These are phyloP conservation scores for Ophioninae sp. DNA, from an alignment of 2,888 invertebrate genomes.

Conservation along the genomic window DNA sequence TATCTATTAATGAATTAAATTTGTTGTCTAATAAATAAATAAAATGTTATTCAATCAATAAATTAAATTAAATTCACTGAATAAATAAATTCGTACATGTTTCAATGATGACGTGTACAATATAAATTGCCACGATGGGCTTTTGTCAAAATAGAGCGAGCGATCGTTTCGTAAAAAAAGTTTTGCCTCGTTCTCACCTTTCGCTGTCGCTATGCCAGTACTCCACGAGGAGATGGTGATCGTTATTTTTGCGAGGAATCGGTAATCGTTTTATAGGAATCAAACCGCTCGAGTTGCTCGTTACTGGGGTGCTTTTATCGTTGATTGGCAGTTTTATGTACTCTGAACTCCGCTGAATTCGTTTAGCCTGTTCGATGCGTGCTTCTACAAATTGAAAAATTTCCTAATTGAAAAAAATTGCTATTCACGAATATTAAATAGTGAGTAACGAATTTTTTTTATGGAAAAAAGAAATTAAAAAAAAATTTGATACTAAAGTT, in stretches of 20 bases:
- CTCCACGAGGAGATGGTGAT: slow-evolving; percentile 82
- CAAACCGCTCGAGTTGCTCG: slow-evolving; percentile 70
- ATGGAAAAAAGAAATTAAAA: background rate
- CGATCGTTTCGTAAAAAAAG: background rate
- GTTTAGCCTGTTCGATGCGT: slow-evolving; percentile 80
- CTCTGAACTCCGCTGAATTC: slow-evolving; percentile 79
- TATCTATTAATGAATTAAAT: no score
- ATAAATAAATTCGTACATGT: no score
- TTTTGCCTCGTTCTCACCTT: slow-evolving; percentile 68
- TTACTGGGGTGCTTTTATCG: slow-evolving; percentile 69
- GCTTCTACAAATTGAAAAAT: slow-evolving; percentile 72
- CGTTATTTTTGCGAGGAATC: slow-evolving; percentile 79
- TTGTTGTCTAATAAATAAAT: no score
- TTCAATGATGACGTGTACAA: background rate
- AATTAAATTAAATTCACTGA: background rate
- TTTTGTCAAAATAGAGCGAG: background rate
- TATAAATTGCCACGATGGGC: background rate
- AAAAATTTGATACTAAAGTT: background rate
- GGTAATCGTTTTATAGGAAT: slow-evolving; percentile 80
- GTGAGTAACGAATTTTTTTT: background rate
- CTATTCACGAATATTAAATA: slow-evolving; percentile 32
- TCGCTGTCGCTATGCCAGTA: slow-evolving; percentile 81
- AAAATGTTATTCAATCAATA: no score
- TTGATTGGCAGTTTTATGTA: slow-evolving; percentile 78
- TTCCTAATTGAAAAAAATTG: no score